Percentiles rank a stretch among this genome's conserved stretches.
Conservation (phyloP, 2,888 invertebrate species). For the Pristionchus arcanus region DNA sequence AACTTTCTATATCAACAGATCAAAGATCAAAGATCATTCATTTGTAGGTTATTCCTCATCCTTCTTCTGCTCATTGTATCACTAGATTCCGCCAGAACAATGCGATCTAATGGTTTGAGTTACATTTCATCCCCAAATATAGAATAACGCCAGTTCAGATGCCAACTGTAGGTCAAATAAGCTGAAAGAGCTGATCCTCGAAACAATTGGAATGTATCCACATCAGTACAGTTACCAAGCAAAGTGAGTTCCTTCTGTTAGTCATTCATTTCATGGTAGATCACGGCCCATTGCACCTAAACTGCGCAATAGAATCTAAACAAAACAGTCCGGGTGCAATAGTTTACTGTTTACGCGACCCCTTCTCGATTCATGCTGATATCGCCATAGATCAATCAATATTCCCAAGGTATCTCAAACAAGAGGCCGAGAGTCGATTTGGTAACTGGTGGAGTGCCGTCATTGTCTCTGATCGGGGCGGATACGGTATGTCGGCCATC, state of each 20-base stretch:
- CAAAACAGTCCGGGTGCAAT: not conserved
- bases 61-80: slow-evolving; percentile 4
- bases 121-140: not conserved
- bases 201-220: slow-evolving; percentile 77
- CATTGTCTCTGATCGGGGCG: slow-evolving; percentile 77
- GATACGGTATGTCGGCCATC: slow-evolving; percentile 78
- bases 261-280: not conserved
- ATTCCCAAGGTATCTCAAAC: slow-evolving; percentile 74
- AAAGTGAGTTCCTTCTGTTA: slow-evolving; percentile 64
- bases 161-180: slow-evolving; percentile 78
- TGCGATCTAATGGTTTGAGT: slow-evolving; percentile 39
- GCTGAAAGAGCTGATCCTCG: slow-evolving; percentile 75
- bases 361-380: not conserved
- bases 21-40: not conserved
- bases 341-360: slow-evolving; percentile 20
- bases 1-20: not conserved
- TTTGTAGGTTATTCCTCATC: slow-evolving; percentile 5
- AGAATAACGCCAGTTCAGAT: slow-evolving; percentile 61
- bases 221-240: slow-evolving; percentile 79
- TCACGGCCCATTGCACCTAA: not conserved
- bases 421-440: slow-evolving; percentile 77
- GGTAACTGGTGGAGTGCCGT: slow-evolving; percentile 79
- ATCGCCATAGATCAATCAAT: not conserved
- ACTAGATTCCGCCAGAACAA: slow-evolving; percentile 29
- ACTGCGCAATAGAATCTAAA: not conserved